Evolutionary conservation across 1,140 invertebrate genomes (phyloP), one percentile per base, ranked within the genome.

Genomic region (Pseudomyrmex concolor): DNA sequence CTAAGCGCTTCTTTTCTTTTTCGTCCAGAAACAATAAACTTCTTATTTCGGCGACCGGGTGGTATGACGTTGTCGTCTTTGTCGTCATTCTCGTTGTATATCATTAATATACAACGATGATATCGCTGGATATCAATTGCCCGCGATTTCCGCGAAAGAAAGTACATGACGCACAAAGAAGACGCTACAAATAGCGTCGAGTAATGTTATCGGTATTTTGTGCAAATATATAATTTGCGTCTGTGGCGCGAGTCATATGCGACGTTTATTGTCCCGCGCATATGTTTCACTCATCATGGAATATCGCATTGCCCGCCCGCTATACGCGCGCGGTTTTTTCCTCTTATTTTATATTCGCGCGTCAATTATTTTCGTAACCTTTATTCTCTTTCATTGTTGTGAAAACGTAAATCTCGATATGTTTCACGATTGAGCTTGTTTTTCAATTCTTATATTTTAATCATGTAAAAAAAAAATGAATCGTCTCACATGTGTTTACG

Each of bases 11-110:
- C 51, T 84, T 57, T 78, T 88, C 82, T 83, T 85, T 86, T 62
- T 81, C 68, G 19, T 51, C 60, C 83, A 89, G 83, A 90, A 90
- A 90, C 90, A 91, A 91, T 90, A 91, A 91, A 91, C 89, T 54
- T 59, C 76, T 68, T 55, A 85, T 87, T 88, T 88, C 86, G 83
- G 22, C 34, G 34, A 34, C 34, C 34, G 34, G 34, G 0, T 34
- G 34, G 34, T 34, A 34, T 34, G 34, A 34, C 34, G 34, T 34
- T 63, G 66, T 50, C 84, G 59, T 66, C 62, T n/a, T 25, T 34
- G 68, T 77, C 45, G 34, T 34, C 34, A 34, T 34, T 0, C 34
- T 34, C 34, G 34, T 34, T 34, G 34, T 34, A 34, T 34, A 34
- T 34, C 34, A 34, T 5, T 5, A 34, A 7, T 7, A 34, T 34